phyloP scores from a whole-genome alignment of 2,888 invertebrate species.

The Unio pictorum region DNA sequence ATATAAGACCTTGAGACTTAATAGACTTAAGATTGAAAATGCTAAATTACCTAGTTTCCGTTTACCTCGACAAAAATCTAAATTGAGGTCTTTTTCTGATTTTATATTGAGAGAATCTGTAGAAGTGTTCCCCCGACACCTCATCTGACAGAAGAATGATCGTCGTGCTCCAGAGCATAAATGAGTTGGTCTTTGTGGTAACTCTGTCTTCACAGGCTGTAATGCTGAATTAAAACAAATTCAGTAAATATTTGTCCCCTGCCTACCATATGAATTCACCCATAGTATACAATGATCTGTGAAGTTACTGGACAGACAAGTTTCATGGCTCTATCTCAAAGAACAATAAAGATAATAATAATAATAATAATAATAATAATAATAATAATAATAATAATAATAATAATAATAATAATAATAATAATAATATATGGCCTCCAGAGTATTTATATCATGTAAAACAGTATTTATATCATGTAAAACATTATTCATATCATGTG shows the following conservation, averaged over 20 bases:
- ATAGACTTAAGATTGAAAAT: not conserved
- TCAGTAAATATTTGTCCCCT: no score
- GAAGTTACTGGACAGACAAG: not conserved
- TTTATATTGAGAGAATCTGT: constrained; percentile 14
- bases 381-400: no score
- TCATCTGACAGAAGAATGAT: constrained; percentile 95
- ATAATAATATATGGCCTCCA: no score
- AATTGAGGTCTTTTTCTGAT: constrained; percentile 39
- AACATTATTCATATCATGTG: no score
- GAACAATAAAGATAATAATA: no score
- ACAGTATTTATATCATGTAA: no score
- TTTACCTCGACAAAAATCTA: constrained; percentile 49
- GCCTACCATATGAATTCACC: not conserved
- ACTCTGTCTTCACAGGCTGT: constrained; percentile 90
- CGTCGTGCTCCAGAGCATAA: constrained; percentile 90
- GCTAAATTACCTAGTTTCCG: constrained; percentile 49
- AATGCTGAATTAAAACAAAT: constrained; percentile 78
- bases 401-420: no score
- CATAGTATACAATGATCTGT: not conserved
- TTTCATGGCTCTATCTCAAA: no score
- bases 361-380: no score
- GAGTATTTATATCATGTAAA: no score
- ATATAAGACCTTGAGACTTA: not conserved
- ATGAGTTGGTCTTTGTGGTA: constrained; percentile 82
- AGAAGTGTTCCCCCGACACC: constrained; percentile 75